These are phyloP conservation scores for Pyrrhia umbra DNA, from an alignment of 2,888 invertebrate genomes.

Conservation along the genomic window DNA sequence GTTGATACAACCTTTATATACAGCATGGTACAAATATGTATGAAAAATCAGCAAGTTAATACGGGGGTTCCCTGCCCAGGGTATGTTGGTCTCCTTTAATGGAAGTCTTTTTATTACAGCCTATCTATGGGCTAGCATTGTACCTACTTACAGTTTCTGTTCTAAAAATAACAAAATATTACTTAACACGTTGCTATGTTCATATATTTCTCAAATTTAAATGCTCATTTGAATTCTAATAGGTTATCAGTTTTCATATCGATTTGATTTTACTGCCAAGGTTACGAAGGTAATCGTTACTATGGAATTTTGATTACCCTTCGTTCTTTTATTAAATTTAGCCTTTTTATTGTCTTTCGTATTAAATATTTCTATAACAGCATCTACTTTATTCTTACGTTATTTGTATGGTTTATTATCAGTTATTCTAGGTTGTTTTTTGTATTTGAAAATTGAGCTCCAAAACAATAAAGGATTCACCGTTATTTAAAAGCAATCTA, in stretches of 20 bases:
- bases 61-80: too few species aligned
- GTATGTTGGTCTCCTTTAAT: too few species aligned
- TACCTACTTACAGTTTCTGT: too few species aligned
- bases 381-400: not conserved
- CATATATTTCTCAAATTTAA: slow-evolving; percentile 30
- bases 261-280: slow-evolving; percentile 51
- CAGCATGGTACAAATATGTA: too few species aligned
- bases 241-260: slow-evolving; percentile 54
- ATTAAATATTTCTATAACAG: not conserved
- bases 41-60: too few species aligned
- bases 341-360: not conserved
- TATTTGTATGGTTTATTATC: not conserved
- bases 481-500: slow-evolving; percentile 18
- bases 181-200: slow-evolving; percentile 24
- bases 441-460: not conserved
- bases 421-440: not conserved
- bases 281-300: slow-evolving; percentile 42
- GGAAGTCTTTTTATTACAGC: too few species aligned
- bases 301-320: slow-evolving; percentile 17
- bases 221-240: slow-evolving; percentile 25
- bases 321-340: not conserved
- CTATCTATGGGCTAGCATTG: not conserved
- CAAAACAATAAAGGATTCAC: slow-evolving; percentile 14
- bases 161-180: too few species aligned
- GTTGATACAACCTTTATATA: too few species aligned